Base-by-base conservation (phyloP, 2,797 vertebrate species). In the Gallinago stenura region DNA sequence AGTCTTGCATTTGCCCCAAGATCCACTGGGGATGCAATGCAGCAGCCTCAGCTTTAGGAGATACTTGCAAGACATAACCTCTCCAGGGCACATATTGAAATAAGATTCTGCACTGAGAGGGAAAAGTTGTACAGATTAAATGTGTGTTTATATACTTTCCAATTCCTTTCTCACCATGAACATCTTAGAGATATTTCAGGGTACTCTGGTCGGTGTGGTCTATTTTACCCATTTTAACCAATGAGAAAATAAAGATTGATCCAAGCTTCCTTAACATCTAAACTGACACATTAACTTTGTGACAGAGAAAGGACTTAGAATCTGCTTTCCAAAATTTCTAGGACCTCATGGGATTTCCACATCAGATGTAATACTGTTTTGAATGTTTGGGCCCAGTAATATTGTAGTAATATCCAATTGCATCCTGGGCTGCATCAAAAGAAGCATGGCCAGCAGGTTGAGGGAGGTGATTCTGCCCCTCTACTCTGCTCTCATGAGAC, bases 41-140 rank as follows among this genome's bases (percentile, higher is more conserved):
- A 90, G 79, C 79, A 93, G 72, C 58, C 73, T 62, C 75, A 58
- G 58, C 69, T 90, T 95, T 90, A 91, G 50, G 76, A 73, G 58
- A 82, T 6, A n/a, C 51, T 95, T 87, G 70, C 48, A 57, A 91
- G 37, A 30, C 30, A 20, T 50, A 91, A 43, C 69, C 43, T 83
- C 86, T 93, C 65, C 54, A 78, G 54, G 31, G 57, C 69, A 83
- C 61, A 61, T 61, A 62, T 2, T 68, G 72, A 95, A 95, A 91
- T 33, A 41, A 88, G 39, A 88, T 76, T 71, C 69, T 62, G 33
- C 54, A 56, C 26, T 48, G 62, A 54, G 45, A 93, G 20, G 20
- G 45, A 85, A 53, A 76, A 83, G 20, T 35, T 72, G 45, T 54
- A 54, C 54, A 81, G 69, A 64, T 81, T 78, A 93, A 81, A 88